Evolutionary conservation across 2,797 vertebrate genomes (phyloP), one percentile per base, ranked within the genome.

Genomic region (Taenioides sp.): DNA sequence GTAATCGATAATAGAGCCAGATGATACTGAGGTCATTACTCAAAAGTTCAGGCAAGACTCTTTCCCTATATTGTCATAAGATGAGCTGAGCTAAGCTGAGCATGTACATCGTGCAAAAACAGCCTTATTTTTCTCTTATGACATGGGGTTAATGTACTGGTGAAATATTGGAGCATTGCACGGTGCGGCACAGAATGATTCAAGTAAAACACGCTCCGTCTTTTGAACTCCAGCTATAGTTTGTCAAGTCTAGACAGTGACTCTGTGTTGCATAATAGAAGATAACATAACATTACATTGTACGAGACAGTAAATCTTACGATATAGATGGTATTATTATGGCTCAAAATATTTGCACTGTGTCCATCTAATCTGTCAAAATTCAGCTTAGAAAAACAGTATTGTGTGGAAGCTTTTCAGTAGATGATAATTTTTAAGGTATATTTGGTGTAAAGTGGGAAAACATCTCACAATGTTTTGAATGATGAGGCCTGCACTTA

Each of bases 81-180:
- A 70, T 50, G 65, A 84, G 76, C 34, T 2, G 9, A 37, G 34
- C 9, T 10, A 2, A 37, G 7, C 7, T 10, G 34, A 37, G 34
- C 34, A 2, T 60, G 76, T 74, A 73, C 86, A 87, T 82, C 76
- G 79, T 86, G 79, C 74, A 85, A 89, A 84, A 89, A 75, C 79
- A 89, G 76, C 81, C 78, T 75, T 76, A 80, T 79, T 82, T 83
- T 77, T 77, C 59, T 31, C 50, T 71, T 62, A 74, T 81, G 80
- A 81, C 80, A 81, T 70, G 65, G 64, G 76, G 75, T 59, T 81
- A 84, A 84, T 68, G 72, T 23, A 65, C 37, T 58, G 71, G 78
- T 74, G 63, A 76, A 76, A 71, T 71, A 76, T 63, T 81, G 70
- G 50, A 76, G 80, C 57, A 65, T 43, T 67, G 75, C 77, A 65